Percentiles rank a stretch among this genome's conserved stretches.
Evolutionary conservation across 2,797 vertebrate genomes (phyloP).

Genomic region (Parambassis ranga): DNA sequence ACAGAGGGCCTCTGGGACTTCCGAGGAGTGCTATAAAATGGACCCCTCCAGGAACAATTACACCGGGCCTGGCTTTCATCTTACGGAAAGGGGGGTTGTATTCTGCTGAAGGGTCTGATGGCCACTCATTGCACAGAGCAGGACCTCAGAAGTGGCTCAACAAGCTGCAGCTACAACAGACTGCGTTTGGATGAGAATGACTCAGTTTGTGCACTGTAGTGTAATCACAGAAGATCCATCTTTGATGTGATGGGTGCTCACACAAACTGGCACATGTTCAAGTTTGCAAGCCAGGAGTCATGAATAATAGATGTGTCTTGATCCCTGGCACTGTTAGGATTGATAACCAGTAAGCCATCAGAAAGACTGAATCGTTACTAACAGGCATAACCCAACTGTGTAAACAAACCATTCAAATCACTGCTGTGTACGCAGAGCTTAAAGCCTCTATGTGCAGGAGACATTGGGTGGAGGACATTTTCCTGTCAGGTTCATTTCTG

Average conservation of each 20-base stretch:
- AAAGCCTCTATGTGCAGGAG: conserved; percentile 57
- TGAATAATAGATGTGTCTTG: conserved; percentile 47
- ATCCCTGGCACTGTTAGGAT: conserved; percentile 36
- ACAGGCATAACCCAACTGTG: conserved; percentile 63
- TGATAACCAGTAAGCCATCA: conserved; percentile 54
- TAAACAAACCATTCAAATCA: conserved; percentile 65
- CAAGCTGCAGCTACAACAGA: not conserved
- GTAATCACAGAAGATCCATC: conserved; percentile 14
- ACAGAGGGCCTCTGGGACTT: conserved; percentile 64
- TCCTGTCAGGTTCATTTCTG: conserved; percentile 70
- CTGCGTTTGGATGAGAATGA: conserved; percentile 29
- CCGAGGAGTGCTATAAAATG: conserved; percentile 63
- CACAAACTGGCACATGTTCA: conserved; percentile 38
- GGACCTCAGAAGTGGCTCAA: conserved; percentile 30
- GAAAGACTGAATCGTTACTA: conserved; percentile 58
- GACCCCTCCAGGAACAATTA: conserved; percentile 71
- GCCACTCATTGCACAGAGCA: conserved; percentile 47
- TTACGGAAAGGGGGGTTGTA: conserved; percentile 28
- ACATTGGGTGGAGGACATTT: conserved; percentile 30
- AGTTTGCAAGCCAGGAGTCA: conserved; percentile 14
- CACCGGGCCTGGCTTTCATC: conserved; percentile 67
- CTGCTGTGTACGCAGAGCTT: conserved; percentile 57
- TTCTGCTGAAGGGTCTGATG: conserved; percentile 45
- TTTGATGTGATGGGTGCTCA: conserved; percentile 30
- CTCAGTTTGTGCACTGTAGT: conserved; percentile 31